Percentiles rank a stretch among this genome's conserved stretches.
Conservation (phyloP, 2,797 vertebrate species). For the Lerista edwardsae region DNA sequence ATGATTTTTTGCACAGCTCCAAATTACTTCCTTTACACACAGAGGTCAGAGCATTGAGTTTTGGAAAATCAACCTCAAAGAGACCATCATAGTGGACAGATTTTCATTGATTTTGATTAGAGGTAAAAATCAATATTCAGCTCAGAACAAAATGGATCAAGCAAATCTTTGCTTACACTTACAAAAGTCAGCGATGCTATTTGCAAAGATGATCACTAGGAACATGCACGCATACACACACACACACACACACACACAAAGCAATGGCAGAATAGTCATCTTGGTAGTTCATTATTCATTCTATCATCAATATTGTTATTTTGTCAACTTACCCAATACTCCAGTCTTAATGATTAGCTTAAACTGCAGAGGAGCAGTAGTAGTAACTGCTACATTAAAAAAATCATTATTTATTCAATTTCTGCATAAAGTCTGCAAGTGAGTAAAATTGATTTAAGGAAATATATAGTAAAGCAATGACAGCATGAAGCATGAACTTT, state of each 20-base stretch:
- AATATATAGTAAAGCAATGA: not conserved
- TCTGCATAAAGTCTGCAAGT: not conserved
- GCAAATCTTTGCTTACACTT: conserved; percentile 13
- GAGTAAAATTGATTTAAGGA: not conserved
- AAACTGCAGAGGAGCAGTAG: not conserved
- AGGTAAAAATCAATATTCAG: conserved; percentile 29
- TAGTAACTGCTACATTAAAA: not conserved
- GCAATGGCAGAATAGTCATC: not conserved
- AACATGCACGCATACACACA: no score
- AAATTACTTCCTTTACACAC: not conserved
- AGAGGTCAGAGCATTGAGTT: not conserved
- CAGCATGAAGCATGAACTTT: not conserved
- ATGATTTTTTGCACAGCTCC: not conserved
- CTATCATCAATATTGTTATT: not conserved
- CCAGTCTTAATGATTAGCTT: not conserved
- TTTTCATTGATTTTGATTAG: conserved; percentile 28
- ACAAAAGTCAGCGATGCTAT: not conserved
- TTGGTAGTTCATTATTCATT: conserved; percentile 2
- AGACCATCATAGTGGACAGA: not conserved
- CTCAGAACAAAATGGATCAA: conserved; percentile 27
- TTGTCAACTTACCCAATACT: conserved; percentile 2
- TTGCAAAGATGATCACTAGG: not conserved
- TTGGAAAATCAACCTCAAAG: conserved; percentile 4
- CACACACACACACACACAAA: not conserved
- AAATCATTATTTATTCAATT: not conserved